A percentile compares a stretch with the other conserved stretches of the same genome.
These are phyloP conservation scores for Chaetodon trifascialis DNA, from an alignment of 2,113 vertebrate genomes.

Conservation along the genomic window DNA sequence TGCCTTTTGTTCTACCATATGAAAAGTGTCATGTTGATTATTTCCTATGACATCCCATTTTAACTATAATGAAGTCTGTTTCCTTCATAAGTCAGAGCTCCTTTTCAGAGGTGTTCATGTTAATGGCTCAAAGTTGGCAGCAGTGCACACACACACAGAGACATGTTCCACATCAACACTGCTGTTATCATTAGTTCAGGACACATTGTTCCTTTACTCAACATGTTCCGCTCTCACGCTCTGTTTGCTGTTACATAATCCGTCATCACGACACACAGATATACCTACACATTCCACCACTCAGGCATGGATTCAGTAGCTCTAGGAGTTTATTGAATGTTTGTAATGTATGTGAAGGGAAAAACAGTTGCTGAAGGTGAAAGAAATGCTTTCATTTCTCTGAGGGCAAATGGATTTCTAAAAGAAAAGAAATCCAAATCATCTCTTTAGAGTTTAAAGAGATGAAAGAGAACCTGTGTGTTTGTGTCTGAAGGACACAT, in stretches of 20 bases:
- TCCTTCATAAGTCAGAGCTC: background rate
- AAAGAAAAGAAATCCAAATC: background rate
- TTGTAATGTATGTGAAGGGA: background rate
- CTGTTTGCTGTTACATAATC: slow-evolving; percentile 3
- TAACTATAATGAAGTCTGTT: background rate
- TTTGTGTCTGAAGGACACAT: background rate
- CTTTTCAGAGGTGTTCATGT: background rate
- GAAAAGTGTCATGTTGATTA: background rate
- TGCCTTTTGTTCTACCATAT: too few species aligned
- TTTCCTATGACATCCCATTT: background rate
- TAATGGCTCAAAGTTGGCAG: background rate
- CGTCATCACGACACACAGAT: background rate
- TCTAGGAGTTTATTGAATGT: background rate
- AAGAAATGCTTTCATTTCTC: background rate
- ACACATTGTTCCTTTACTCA: slow-evolving; percentile 9
- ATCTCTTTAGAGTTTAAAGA: background rate
- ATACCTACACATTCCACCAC: background rate
- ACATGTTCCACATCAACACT: background rate
- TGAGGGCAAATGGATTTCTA: too few species aligned
- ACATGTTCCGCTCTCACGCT: slow-evolving; percentile 3
- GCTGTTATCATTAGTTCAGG: slow-evolving; percentile 3
- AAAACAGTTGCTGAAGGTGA: background rate
- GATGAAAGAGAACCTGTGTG: background rate
- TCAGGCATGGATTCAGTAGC: background rate
- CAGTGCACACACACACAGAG: background rate